Conservation (phyloP, 2,888 invertebrate genomes). For the Falcaria lacertinaria region DNA sequence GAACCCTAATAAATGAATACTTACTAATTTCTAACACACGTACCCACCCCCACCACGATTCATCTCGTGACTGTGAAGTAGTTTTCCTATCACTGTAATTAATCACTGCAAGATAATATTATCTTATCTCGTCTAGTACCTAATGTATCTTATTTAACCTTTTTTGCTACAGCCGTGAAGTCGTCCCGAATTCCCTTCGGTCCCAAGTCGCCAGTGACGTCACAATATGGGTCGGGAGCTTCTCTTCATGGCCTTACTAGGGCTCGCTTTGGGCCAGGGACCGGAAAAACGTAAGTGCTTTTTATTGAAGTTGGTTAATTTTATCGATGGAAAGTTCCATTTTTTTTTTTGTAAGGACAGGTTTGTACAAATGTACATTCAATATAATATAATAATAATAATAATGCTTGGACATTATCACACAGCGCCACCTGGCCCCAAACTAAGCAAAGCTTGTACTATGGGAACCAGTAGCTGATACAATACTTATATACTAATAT, state of each 20-base stretch:
- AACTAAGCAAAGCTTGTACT: too few relatives aligned
- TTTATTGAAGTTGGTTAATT: not conserved
- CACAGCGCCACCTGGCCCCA: too few relatives aligned
- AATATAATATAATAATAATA: too few relatives aligned
- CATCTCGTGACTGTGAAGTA: slow-evolving; percentile 66
- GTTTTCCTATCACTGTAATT: slow-evolving; percentile 66
- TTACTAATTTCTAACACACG: too few relatives aligned
- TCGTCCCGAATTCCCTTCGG: slow-evolving; percentile 21
- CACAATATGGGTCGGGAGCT: slow-evolving; percentile 26
- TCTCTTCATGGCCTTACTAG: slow-evolving; percentile 17
- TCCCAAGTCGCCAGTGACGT: slow-evolving; percentile 3
- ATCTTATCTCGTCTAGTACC: slow-evolving; percentile 46
- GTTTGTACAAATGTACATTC: too few relatives aligned
- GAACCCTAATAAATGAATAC: too few relatives aligned
- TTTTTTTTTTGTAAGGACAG: too few relatives aligned
- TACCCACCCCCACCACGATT: slow-evolving; percentile 20
- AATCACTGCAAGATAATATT: slow-evolving; percentile 48
- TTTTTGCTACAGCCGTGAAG: slow-evolving; percentile 54
- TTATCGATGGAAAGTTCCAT: not conserved
- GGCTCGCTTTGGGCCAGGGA: slow-evolving; percentile 20
- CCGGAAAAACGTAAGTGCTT: slow-evolving; percentile 30
- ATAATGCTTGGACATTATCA: too few relatives aligned
- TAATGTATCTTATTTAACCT: slow-evolving; percentile 35
- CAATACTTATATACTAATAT: too few relatives aligned
- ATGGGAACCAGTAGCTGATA: too few relatives aligned